Base-by-base conservation (phyloP, 2,888 invertebrate species). In the Didymodactylos carnosus region DNA sequence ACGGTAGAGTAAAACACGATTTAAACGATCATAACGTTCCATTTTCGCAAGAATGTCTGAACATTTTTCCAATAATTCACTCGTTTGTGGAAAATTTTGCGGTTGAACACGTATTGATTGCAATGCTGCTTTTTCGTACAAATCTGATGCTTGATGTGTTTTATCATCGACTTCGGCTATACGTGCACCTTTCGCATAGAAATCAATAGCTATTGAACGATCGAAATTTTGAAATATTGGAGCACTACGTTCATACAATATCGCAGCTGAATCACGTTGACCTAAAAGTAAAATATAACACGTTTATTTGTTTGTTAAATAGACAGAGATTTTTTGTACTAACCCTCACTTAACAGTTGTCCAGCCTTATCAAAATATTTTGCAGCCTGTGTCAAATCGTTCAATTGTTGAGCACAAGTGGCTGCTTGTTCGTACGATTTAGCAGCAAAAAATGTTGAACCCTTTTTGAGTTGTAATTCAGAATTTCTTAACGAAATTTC, bases 341-440 rank as follows among this genome's bases (percentile, higher is more conserved):
- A n/a, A 35, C 62, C 62, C 35, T 35, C 62, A 19, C 35, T 51
- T 35, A 71, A 53, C 10, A 74, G 46, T 35, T 74, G 71, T 25
- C 53, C 74, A 11, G 74, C 53, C n/a, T 43, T 51, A 25, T 71
- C 51, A 46, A 46, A 74, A 14, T 53, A 74, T 53, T 74, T 29
- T n/a, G 25, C 51, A 16, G 71, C 71, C 8, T 43, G n/a, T 29
- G 27, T 5, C n/a, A 39, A 70, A 25, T 51, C 39, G 29, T 74
- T 51, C 19, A 62, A 41, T 41, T 74, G 71, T 43, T 74, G 71
- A 10, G 71, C 71, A 27, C 71, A 39, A 23, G 41, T n/a, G 25
- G 51, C 74, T 29, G 69, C 53, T 46, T 74, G 74, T 74, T 74
- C 74, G 39, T 69, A 40, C 23, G 71, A 74, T 46, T 46, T 46